These are phyloP conservation scores for Hephaestus fuliginosus DNA, from an alignment of 2,797 vertebrate genomes.

Conservation along the genomic window DNA sequence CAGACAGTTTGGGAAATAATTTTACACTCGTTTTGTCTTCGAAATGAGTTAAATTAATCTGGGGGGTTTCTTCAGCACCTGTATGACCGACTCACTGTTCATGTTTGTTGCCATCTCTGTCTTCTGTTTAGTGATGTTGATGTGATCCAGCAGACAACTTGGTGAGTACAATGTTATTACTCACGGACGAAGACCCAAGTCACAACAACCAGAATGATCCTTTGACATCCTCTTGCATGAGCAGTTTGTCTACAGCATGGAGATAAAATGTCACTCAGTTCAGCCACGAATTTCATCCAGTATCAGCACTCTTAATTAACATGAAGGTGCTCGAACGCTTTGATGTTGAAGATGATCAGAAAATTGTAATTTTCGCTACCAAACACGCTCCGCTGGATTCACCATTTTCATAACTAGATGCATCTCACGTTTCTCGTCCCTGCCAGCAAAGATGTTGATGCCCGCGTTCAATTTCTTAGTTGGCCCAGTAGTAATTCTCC, in stretches of 20 bases:
- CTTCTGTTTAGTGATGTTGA: background rate
- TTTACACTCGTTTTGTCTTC: conserved; percentile 12
- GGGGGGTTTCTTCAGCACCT: background rate
- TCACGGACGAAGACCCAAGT: background rate
- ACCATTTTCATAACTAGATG: conserved; percentile 50
- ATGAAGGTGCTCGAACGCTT: conserved; percentile 37
- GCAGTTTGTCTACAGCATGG: background rate
- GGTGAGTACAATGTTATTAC: background rate
- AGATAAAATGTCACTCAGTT: conserved; percentile 9
- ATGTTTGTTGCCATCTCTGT: background rate
- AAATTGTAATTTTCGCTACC: conserved; percentile 38
- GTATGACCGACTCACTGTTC: background rate
- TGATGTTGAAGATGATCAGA: conserved; percentile 49
- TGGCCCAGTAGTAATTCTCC: conserved; percentile 49
- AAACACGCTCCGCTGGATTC: conserved; percentile 31
- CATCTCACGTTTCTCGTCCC: conserved; percentile 44
- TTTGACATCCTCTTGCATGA: background rate
- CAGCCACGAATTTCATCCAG: conserved; percentile 13
- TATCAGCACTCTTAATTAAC: conserved; percentile 37
- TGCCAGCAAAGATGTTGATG: conserved; percentile 42
- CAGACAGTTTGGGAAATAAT: conserved; percentile 1
- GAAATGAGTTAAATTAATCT: background rate
- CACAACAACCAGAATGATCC: background rate
- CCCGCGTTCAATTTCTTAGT: conserved; percentile 37
- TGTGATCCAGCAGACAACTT: background rate